Evolutionary conservation across 1,140 invertebrate genomes (phyloP), one percentile per base, ranked within the genome.

Genomic region (Brachionus angularis): DNA sequence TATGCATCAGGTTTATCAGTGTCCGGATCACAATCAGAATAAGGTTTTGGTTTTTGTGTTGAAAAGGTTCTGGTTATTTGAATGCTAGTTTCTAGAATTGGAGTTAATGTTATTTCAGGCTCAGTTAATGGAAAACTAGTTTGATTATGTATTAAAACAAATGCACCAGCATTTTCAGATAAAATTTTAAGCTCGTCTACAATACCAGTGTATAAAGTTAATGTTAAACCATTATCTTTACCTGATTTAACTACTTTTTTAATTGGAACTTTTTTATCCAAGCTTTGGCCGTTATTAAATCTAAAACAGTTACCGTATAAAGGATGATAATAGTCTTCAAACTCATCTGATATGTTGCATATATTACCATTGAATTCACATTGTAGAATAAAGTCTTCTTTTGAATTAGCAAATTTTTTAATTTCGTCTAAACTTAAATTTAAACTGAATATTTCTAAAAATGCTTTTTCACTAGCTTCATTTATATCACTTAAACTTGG

Each of bases 261-360:
- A 1, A n/a, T n/a, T n/a, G n/a, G n/a, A 27, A 33, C 3, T 55
- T 55, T 55, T 33, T 5, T 16, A 3, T 34, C 16, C 3, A 16
- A 16, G 31, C 31, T n/a, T 1, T 27, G 16, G 7, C 55, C 55
- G 4, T 33, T 23, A 33, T 42, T 64, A 21, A 10, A 64, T 64
- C 29, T 33, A 44, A 31, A 64, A 23, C 61, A 64, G 23, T 64
- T 64, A 8, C 61, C 61, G 39, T 64, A 64, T 29, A 42, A 29
- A 21, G 21, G 3, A 64, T 64, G 61, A 5, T 21, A 10, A 44
- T 42, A 27, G 23, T 18, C 21, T 12, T 46, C 31, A n/a, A 64
- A 64, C 1, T 33, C n/a, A n/a, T n/a, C 5, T 16, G 10, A n/a
- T 55, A 31, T 33, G 21, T 55, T 55, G 5, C 29, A 55, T n/a